Evolutionary conservation across 2,113 vertebrate genomes (phyloP), one percentile per base, ranked within the genome.

Genomic region (Alces alces): DNA sequence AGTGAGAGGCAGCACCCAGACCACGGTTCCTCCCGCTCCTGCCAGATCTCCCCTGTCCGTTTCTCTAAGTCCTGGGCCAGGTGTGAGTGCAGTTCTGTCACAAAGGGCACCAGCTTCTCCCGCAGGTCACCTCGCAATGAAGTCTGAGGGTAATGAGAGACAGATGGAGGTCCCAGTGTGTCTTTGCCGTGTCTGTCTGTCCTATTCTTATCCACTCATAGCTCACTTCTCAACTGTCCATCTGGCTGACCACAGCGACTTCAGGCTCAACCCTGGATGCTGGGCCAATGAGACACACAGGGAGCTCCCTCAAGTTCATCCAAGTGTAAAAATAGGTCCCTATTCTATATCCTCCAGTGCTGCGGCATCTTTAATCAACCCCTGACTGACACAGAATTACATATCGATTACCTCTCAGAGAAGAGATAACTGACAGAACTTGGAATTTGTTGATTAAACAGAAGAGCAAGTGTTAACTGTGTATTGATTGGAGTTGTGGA

Each of bases 381-480:
- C 50, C n/a, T 19, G 25, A n/a, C 13, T 30, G 57, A 66, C n/a
- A 54, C 13, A 15, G 80, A 92, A 86, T 47, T 89, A 86, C 36
- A 10, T 61, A 61, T 3, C 61, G 55, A 93, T 87, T 45, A 50
- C 19, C 1, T 95, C 79, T 61, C 55, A 36, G 45, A 87, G 79
- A 90, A 36, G 15, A 33, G 36, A 58, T 89, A 80, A 57, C 30
- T 7, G 43, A 60, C 17, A 60, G 60, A 60, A 92, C 33, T 92
- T 93, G 76, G 78, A 47, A 89, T 73, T 47, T 96, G 17, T 82
- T 86, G 66, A 58, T 7, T 39, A 84, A 94, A 64, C 19, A 92
- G 50, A 87, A 95, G n/a, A 70, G 89, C 55, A 82, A 28, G 27
- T 92, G 83, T 92, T 92, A 92, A 79, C 60, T 94, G 7, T 52